Base-by-base conservation (phyloP, 2,113 vertebrate genomes). In the Melanostigma gelatinosum region DNA sequence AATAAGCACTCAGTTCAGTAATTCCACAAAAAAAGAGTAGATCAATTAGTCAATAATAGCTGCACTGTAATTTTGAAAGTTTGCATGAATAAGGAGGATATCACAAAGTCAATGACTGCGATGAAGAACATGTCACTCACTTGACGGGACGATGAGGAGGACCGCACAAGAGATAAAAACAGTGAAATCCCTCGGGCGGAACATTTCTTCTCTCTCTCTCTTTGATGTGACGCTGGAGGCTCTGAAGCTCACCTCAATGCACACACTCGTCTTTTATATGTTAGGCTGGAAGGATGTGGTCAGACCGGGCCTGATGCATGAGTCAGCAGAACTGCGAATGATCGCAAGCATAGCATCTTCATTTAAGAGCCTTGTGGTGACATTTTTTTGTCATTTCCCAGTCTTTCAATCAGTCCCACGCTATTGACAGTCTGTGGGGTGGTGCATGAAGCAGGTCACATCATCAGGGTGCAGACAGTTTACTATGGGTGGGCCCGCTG, bases 241-340 rank as follows among this genome's bases (percentile, higher is more conserved):
- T n/a, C n/a, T 85, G 42, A 82, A 75, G 42, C n/a, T 63, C 70
- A 71, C 54, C 6, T 60, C 2, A 3, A 40, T 50, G 73, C 68
- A 64, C 27, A 20, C 7, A 7, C 32, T 18, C 1, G 13, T 32
- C 18, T 84, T 42, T 88, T 88, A 86, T 88, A 18, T 82, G n/a
- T 61, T 55, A 0, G 27, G 2, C 20, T 77, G 36, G 69, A 40
- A 91, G 88, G 93, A 93, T 89, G 89, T 90, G 89, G 84, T 87
- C 54, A 65, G 16, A 84, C 20, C 12, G 4, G 60, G 68, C 29
- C 29, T 29, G 68, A 82, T 8, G 9, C 10, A 16, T 48, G 69
- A 77, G 42, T 90, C 77, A 87, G 75, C 55, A 44, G 42, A 60
- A 24, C 24, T 24, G 24, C 24, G 24, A 24, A 70, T 20, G 9